Evolutionary conservation across 2,888 invertebrate species (phyloP), one percentile per base, ranked within the genome.

Genomic region (Dasypogon diadema): DNA sequence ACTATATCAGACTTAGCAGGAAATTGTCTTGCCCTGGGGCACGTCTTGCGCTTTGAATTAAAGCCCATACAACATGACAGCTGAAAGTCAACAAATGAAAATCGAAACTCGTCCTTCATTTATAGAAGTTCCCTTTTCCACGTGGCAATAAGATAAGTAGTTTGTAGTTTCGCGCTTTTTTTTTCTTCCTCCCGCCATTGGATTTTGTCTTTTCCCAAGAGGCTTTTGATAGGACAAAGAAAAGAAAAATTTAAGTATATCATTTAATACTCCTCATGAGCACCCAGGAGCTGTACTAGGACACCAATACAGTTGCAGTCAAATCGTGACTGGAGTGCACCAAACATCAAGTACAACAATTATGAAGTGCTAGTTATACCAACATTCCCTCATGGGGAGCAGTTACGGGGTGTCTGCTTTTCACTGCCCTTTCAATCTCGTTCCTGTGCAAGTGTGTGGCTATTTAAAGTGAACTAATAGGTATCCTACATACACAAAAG

Each of bases 291-390:
- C 12, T 18, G 51, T n/a, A 24, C n/a, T 70, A 70, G 51, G 54
- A 54, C 70, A 70, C 70, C 18, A 70, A 70, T 54, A 70, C 70
- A 70, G 10, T n/a, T 30, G 21, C 30, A 54, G 30, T 18, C 14
- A 42, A 73, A 73, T 73, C 73, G 73, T 73, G 73, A 73, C 73
- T 73, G 56, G 54, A 73, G 73, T 73, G 73, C 73, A 73, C 55
- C 55, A 73, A 73, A 73, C 51, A 56, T 42, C 46, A 55, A 73
- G 73, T 73, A 56, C 24, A 73, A 73, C 56, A 56, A 73, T 70
- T 73, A 73, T 56, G 51, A 34, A 73, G 54, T 34, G 56, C 16
- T 56, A 56, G 56, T 34, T 22, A 14, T 55, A 56, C 24, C 16
- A 51, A 30, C 70, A 54, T 12, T 30, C 70, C 12, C 18, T 14